phyloP scores from a whole-genome alignment of 2,888 invertebrate genomes.

The Drosophila demipolita region DNA sequence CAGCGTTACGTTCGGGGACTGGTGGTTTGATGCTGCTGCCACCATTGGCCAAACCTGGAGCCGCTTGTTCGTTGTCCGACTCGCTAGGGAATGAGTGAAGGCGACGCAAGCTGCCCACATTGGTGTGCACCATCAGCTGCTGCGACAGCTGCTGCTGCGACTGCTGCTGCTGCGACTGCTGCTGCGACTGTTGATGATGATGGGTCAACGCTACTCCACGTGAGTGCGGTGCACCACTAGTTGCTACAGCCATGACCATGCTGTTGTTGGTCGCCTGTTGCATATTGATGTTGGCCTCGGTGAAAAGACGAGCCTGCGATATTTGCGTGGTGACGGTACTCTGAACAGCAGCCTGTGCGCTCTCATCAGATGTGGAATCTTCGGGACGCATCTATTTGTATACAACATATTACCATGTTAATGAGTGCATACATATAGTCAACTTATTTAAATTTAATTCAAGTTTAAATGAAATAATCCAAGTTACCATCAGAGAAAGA shows the following conservation, averaged over 20 bases:
- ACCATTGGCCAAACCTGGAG: conserved; percentile 49
- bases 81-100: conserved; percentile 94
- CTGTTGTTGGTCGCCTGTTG: conserved; percentile 83
- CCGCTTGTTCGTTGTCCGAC: conserved; percentile 91
- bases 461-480: neutral
- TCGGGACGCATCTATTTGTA: conserved; percentile 82
- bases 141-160: conserved; percentile 60
- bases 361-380: conserved; percentile 85
- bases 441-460: neutral
- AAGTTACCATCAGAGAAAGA: neutral
- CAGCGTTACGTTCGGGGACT: conserved; percentile 92
- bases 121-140: conserved; percentile 77
- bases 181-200: conserved; percentile 61
- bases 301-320: conserved; percentile 84
- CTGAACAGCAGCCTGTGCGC: conserved; percentile 84
- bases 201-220: conserved; percentile 45
- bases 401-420: neutral
- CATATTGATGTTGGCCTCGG: conserved; percentile 76
- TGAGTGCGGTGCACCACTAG: conserved; percentile 24
- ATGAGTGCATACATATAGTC: neutral
- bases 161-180: conserved; percentile 64
- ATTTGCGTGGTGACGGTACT: conserved; percentile 85
- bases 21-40: conserved; percentile 89
- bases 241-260: conserved; percentile 64
- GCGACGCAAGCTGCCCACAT: conserved; percentile 88